These are phyloP conservation scores for Theodoxus fluviatilis DNA, from an alignment of 2,888 invertebrate species.

Conservation along the genomic window DNA sequence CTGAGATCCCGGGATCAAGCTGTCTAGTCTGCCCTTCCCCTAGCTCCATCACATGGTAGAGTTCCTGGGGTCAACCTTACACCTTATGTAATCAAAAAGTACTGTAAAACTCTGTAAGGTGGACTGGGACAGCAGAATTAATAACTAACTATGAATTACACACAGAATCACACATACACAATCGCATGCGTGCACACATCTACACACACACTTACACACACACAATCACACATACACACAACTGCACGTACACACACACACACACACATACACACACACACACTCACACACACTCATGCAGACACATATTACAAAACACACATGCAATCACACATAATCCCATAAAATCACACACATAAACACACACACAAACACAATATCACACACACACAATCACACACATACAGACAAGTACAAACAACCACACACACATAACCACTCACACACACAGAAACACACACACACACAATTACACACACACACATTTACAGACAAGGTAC, in stretches of 20 bases:
- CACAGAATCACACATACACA: not conserved
- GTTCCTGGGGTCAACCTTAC: too few species aligned
- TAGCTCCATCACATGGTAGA: too few species aligned
- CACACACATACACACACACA: constrained; percentile 10
- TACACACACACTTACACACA: not conserved
- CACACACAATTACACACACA: not conserved
- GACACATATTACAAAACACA: not conserved
- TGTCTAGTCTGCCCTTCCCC: too few species aligned
- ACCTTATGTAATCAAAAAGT: too few species aligned
- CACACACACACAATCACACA: constrained; percentile 8
- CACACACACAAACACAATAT: not conserved
- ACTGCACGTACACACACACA: not conserved
- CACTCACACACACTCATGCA: not conserved
- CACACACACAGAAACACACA: not conserved
- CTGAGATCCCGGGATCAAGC: too few species aligned
- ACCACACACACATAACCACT: not conserved
- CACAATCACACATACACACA: constrained; percentile 12
- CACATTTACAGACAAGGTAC: not conserved
- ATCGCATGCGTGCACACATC: not conserved
- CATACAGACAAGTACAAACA: not conserved
- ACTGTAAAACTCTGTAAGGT: too few species aligned
- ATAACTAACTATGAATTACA: too few species aligned
- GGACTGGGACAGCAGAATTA: too few species aligned
- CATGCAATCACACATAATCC: not conserved
- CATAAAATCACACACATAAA: not conserved